A percentile compares a stretch with the other conserved stretches of the same genome.
These are phyloP conservation scores for Romanogobio albipinnatus DNA, from an alignment of 2,113 vertebrate species.

Conservation along the genomic window DNA sequence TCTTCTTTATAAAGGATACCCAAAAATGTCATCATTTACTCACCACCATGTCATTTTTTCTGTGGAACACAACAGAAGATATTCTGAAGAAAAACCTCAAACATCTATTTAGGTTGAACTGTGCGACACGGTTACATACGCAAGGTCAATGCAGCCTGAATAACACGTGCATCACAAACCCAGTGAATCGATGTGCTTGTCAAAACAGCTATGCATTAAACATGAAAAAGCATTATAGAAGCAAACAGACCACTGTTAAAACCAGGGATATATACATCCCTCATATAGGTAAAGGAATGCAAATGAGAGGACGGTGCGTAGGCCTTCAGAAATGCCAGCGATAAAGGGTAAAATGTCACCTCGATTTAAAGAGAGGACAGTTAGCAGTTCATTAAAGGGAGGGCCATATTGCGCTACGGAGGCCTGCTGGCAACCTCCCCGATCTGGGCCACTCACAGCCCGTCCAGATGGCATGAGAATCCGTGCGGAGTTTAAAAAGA, in stretches of 20 bases:
- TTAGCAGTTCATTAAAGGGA: conserved; percentile 68
- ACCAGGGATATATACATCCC: background rate
- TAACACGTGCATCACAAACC: conserved; percentile 37
- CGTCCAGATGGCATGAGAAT: conserved; percentile 66
- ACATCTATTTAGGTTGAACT: conserved; percentile 51
- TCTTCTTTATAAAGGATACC: background rate
- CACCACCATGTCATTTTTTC: background rate
- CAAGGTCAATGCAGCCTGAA: conserved; percentile 22
- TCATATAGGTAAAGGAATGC: conserved; percentile 43
- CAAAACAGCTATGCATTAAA: conserved; percentile 40
- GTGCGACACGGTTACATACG: conserved; percentile 3
- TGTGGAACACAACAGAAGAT: background rate
- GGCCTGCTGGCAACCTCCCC: conserved; percentile 62
- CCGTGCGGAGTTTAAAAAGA: conserved; percentile 65
- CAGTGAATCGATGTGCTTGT: conserved; percentile 23
- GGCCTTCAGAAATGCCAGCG: conserved; percentile 58
- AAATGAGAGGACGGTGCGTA: conserved; percentile 45
- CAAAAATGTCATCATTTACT: background rate
- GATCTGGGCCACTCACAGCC: conserved; percentile 64
- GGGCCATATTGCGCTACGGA: conserved; percentile 63
- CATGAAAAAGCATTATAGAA: conserved; percentile 2
- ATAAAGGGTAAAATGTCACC: conserved; percentile 65
- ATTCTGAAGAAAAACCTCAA: background rate
- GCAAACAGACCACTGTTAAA: background rate
- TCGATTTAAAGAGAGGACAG: conserved; percentile 63